Evolutionary conservation across 2,888 invertebrate species (phyloP).

Genomic region (Drosophila algonquin): DNA sequence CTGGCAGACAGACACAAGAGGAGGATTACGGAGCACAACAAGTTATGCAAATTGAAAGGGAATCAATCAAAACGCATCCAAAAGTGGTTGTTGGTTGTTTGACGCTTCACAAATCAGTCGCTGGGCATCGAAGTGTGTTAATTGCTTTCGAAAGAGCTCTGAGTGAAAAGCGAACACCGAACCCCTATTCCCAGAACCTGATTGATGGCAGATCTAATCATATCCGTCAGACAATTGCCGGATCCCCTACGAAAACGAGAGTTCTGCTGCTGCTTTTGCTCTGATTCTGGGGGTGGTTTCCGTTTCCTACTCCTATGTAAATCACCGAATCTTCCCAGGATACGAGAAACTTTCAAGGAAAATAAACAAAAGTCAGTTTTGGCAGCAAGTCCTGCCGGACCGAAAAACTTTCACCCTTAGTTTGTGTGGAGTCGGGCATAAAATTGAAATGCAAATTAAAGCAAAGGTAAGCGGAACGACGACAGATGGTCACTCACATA

Average conservation of each 20-base stretch:
- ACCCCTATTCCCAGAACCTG: background rate
- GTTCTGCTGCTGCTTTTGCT: no score
- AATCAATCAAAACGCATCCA: constrained; percentile 69
- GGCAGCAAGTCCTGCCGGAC: constrained; percentile 14
- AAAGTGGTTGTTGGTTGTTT: constrained; percentile 16
- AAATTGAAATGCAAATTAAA: constrained; percentile 78
- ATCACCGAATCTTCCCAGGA: constrained; percentile 46
- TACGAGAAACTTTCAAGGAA: constrained; percentile 65
- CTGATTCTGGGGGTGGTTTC: background rate
- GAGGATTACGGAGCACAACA: constrained; percentile 3
- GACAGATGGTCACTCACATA: constrained; percentile 30
- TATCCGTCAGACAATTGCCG: constrained; percentile 32
- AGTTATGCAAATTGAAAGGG: constrained; percentile 71
- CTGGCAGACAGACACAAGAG: constrained; percentile 22
- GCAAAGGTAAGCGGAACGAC: constrained; percentile 65
- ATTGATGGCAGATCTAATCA: constrained; percentile 15
- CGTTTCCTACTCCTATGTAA: constrained; percentile 58
- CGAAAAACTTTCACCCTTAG: constrained; percentile 36
- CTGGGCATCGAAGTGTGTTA: constrained; percentile 61
- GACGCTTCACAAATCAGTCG: constrained; percentile 49
- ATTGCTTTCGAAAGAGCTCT: constrained; percentile 57
- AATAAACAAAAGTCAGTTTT: constrained; percentile 64
- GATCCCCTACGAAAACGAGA: constrained; percentile 5
- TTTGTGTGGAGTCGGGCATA: constrained; percentile 52
- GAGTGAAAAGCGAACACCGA: background rate